Evolutionary conservation across 2,797 vertebrate genomes (phyloP), one percentile per base, ranked within the genome.

Genomic region (Lateolabrax maculatus): DNA sequence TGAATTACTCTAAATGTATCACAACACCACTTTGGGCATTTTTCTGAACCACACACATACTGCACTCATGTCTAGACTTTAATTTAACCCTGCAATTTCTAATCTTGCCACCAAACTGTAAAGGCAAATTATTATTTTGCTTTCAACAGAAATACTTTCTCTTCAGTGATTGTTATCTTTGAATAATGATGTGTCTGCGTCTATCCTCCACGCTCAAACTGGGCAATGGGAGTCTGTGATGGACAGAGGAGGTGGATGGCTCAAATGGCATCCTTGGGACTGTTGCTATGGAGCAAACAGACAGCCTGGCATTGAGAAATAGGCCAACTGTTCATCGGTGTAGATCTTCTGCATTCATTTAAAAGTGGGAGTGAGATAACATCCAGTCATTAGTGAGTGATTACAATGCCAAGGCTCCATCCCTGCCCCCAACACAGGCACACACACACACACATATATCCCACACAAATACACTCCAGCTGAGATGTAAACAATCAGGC

Each of bases 381-480:
- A 93, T 92, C 89, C 84, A 93, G 91, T 92, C 91, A 94, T 94
- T 94, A 93, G 88, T 90, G 83, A 92, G 85, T 84, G 90, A 90
- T 93, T 93, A 93, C 91, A 93, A 92, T 90, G 89, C 92, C 90
- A 88, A 84, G 80, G 58, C 85, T 81, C 67, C 72, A 82, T 83
- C 87, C 81, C 86, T 81, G 55, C 84, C 77, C 75, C 83, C 78
- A 71, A 71, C 51, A 11, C 67, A 52, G 46, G 36, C 71, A 70
- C 53, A 34, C 65, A 44, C 46, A 55, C 27, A 64, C 27, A 60
- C 9, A 55, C 21, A 69, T 29, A 34, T 56, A 61, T 55, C 69
- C 64, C 72, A 84, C 61, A 13, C 68, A 83, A 63, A 82, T 77
- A 70, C 82, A 55, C 86, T 79, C 82, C 55, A 61, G 55, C 88